phyloP scores from a whole-genome alignment of 2,888 invertebrate species.

The Harpalus rubripes region DNA sequence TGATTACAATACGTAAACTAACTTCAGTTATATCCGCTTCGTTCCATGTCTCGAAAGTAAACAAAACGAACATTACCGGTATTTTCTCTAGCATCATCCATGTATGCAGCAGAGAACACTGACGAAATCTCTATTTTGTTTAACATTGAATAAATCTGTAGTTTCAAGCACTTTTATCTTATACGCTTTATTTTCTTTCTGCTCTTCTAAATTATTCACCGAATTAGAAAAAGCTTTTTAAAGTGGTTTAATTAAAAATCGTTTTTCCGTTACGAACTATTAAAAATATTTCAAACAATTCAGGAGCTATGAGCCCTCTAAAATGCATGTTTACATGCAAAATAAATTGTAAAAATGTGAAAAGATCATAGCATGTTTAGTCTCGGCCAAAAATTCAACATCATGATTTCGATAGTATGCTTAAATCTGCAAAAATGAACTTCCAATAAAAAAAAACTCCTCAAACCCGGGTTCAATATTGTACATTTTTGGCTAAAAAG shows the following conservation, averaged over 20 bases:
- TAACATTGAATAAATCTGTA: neutral
- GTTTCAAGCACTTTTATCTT: neutral
- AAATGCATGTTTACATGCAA: too few relatives aligned
- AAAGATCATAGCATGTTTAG: too few relatives aligned
- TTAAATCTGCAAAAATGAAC: too few relatives aligned
- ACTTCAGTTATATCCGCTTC: conserved; percentile 40
- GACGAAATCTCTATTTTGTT: neutral
- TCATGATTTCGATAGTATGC: too few relatives aligned
- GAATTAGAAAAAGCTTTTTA: neutral
- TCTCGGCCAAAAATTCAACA: too few relatives aligned
- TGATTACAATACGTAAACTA: conserved; percentile 45
- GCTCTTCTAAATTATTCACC: neutral
- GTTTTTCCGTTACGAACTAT: neutral
- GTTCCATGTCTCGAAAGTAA: conserved; percentile 5
- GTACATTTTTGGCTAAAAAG: too few relatives aligned
- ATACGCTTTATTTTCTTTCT: neutral
- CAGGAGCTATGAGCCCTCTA: too few relatives aligned
- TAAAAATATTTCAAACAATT: too few relatives aligned
- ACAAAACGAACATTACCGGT: conserved; percentile 41
- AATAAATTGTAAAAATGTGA: too few relatives aligned
- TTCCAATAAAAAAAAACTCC: too few relatives aligned
- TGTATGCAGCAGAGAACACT: neutral
- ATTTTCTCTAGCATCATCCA: neutral
- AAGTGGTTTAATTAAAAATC: neutral
- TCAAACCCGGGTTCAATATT: too few relatives aligned